Conservation (phyloP, 2,113 vertebrate genomes). For the Larimichthys polyactis region DNA sequence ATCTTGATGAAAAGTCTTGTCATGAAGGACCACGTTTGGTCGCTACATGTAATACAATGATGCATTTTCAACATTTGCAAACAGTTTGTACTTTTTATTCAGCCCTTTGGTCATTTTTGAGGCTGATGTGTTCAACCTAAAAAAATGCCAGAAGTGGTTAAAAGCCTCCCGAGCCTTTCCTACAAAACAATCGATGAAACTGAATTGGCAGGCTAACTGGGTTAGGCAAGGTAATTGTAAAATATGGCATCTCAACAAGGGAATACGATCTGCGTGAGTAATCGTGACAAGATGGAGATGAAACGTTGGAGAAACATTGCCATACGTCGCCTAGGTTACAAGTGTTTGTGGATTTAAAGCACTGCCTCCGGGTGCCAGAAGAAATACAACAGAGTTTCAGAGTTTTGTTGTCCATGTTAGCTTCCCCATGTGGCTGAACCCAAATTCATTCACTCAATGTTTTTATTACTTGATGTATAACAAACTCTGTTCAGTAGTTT, state of each 20-base stretch:
- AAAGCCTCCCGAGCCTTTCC: not conserved
- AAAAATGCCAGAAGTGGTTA: not conserved
- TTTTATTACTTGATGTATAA: not conserved
- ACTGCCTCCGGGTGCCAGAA: not conserved
- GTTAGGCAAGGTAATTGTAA: not conserved
- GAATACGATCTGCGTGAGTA: not conserved
- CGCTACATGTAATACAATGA: not conserved
- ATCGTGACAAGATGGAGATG: not conserved
- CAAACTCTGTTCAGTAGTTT: constrained; percentile 5
- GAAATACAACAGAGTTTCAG: not conserved
- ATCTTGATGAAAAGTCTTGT: not conserved
- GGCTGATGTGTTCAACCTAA: not conserved
- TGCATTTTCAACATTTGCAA: not conserved
- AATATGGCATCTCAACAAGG: not conserved
- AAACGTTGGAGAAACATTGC: not conserved
- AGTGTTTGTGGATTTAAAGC: not conserved
- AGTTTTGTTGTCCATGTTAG: not conserved
- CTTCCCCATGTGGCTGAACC: not conserved
- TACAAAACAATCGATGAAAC: not conserved
- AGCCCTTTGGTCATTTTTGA: not conserved
- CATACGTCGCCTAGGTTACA: not conserved
- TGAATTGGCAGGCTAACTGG: not conserved
- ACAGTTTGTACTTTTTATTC: not conserved
- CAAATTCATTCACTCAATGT: not conserved
- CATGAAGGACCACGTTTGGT: not conserved